Percentiles rank a stretch among this genome's conserved stretches.
These are phyloP conservation scores for Ditula angustiorana DNA, from an alignment of 2,888 invertebrate species.

Conservation along the genomic window DNA sequence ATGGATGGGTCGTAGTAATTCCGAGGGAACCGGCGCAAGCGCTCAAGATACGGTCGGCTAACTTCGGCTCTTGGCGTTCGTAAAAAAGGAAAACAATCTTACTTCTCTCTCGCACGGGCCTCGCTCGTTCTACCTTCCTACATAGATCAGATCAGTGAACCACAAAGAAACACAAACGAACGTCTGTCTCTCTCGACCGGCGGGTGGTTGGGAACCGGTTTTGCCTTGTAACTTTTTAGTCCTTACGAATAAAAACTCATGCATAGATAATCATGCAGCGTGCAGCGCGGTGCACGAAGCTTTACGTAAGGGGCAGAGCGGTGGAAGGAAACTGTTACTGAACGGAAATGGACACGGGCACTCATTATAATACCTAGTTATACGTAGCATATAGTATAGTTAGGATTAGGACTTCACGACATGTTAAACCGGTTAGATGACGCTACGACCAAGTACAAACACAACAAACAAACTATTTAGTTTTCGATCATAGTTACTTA, in stretches of 20 bases:
- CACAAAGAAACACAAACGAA: conserved; percentile 77
- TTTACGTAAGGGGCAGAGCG: conserved; percentile 61
- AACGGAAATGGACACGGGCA: conserved; percentile 74
- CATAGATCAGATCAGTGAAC: conserved; percentile 78
- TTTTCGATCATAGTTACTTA: neutral
- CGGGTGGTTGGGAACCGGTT: conserved; percentile 71
- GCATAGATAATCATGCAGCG: conserved; percentile 71
- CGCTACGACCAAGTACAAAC: neutral
- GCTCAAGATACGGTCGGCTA: conserved; percentile 63
- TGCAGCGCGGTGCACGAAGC: conserved; percentile 57
- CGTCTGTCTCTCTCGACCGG: conserved; percentile 67
- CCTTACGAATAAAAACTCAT: conserved; percentile 74
- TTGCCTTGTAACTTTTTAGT: conserved; percentile 71
- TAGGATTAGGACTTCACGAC: conserved; percentile 31
- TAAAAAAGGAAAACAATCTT: conserved; percentile 54
- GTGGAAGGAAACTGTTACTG: conserved; percentile 77
- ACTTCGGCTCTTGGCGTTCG: conserved; percentile 54
- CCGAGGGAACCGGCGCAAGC: conserved; percentile 62
- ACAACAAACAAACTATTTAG: too few relatives aligned
- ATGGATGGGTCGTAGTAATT: conserved; percentile 53
- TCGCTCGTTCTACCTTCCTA: conserved; percentile 20
- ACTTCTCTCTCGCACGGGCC: conserved; percentile 60
- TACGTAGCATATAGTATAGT: conserved; percentile 54
- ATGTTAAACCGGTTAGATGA: conserved; percentile 4
- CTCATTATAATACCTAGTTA: conserved; percentile 58